These are phyloP conservation scores for Cichladusa arquata DNA, from an alignment of 2,113 vertebrate species.

Conservation along the genomic window DNA sequence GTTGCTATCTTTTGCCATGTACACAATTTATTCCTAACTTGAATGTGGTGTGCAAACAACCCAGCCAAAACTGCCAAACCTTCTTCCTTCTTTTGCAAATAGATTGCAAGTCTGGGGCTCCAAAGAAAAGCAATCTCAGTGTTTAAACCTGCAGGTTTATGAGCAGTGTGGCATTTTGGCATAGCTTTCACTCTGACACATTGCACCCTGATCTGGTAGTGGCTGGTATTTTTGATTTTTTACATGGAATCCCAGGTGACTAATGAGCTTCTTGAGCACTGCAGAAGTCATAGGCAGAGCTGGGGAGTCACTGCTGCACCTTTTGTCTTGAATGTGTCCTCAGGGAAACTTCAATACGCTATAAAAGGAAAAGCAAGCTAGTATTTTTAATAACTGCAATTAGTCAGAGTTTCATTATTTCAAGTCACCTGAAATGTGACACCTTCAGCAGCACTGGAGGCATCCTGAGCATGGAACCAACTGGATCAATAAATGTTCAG, in stretches of 20 bases:
- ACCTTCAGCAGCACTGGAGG: neutral
- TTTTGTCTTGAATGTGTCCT: neutral
- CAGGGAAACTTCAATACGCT: neutral
- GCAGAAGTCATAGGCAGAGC: neutral
- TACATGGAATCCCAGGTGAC: neutral
- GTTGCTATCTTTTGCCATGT: neutral
- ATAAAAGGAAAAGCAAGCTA: neutral
- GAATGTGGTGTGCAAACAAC: neutral
- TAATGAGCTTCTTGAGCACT: neutral
- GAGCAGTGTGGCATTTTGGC: neutral
- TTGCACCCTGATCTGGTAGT: neutral
- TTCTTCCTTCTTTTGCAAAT: neutral
- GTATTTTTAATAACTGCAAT: slow-evolving; percentile 32
- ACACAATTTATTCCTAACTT: neutral
- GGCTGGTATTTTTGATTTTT: neutral
- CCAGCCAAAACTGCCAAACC: neutral
- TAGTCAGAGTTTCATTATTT: slow-evolving; percentile 25
- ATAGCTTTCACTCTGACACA: neutral
- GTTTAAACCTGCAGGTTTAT: neutral
- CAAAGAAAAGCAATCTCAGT: neutral
- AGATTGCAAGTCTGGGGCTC: neutral
- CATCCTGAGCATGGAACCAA: neutral
- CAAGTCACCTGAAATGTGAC: neutral
- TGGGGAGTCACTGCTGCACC: neutral
- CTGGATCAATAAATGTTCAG: slow-evolving; percentile 10